Percentiles rank a stretch among this genome's conserved stretches.
Evolutionary conservation across 2,113 vertebrate genomes (phyloP).

Genomic region (Anseranas semipalmata): DNA sequence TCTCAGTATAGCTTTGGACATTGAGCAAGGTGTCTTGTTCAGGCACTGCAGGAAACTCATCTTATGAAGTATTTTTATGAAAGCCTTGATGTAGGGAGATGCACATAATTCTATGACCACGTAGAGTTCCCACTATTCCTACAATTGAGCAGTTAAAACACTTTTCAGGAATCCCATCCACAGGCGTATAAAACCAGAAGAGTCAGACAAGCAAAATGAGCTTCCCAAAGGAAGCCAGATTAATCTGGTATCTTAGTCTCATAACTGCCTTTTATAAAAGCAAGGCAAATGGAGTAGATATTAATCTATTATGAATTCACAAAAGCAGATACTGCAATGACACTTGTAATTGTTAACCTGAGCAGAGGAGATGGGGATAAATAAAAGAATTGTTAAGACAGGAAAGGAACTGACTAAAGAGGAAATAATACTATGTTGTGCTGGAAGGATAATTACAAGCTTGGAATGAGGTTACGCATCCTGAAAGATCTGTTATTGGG

Average conservation of each 20-base stretch:
- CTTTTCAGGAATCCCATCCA: not conserved
- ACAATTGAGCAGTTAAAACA: not conserved
- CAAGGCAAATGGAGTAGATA: conserved; percentile 7
- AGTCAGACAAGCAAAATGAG: not conserved
- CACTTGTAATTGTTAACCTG: conserved; percentile 44
- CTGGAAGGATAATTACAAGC: conserved; percentile 41
- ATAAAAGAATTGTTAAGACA: conserved; percentile 46
- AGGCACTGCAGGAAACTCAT: not conserved
- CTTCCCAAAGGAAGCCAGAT: not conserved
- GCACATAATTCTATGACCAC: not conserved
- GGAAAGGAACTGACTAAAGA: conserved; percentile 38
- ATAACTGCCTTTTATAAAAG: conserved; percentile 14
- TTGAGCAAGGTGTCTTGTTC: fast-evolving
- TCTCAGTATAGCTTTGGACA: not conserved
- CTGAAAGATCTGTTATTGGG: conserved; percentile 17
- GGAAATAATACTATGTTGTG: conserved; percentile 25
- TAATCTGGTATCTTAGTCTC: not conserved
- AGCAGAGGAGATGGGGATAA: conserved; percentile 27
- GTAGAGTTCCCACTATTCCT: not conserved
- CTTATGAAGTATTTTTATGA: not conserved
- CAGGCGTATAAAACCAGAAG: not conserved
- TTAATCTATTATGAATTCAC: conserved; percentile 29
- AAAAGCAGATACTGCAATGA: conserved; percentile 49
- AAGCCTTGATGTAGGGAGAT: not conserved
- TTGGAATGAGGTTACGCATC: conserved; percentile 37